Percentiles rank a stretch among this genome's conserved stretches.
These are phyloP conservation scores for Datnioides undecimradiatus DNA, from an alignment of 2,113 vertebrate genomes.

Conservation along the genomic window DNA sequence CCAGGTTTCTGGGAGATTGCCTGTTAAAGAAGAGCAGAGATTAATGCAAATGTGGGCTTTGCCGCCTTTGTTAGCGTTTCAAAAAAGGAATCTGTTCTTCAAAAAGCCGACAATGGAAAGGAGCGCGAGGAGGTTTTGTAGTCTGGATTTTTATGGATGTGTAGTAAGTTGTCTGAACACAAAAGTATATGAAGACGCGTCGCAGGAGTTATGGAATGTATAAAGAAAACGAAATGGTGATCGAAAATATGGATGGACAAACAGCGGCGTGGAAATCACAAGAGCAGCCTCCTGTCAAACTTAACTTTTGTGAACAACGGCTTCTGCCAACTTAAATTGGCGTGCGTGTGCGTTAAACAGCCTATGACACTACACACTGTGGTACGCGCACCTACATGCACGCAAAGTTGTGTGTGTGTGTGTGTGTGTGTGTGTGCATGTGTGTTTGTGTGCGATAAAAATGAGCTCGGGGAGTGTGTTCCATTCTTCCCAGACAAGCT, in stretches of 20 bases:
- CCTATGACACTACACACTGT: slow-evolving; percentile 31
- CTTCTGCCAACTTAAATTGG: slow-evolving; percentile 57
- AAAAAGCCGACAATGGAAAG: not conserved
- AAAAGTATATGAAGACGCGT: not conserved
- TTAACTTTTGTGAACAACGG: slow-evolving; percentile 31
- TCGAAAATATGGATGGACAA: slow-evolving; percentile 18
- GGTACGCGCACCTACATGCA: slow-evolving; percentile 21
- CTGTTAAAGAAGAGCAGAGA: slow-evolving; percentile 76
- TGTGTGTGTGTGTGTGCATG: too few relatives aligned
- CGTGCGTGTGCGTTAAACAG: slow-evolving; percentile 30
- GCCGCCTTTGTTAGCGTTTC: not conserved
- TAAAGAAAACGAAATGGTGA: not conserved
- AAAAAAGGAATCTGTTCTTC: not conserved
- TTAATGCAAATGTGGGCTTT: slow-evolving; percentile 21
- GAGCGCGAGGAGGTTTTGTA: not conserved
- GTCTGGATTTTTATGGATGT: not conserved
- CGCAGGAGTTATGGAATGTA: not conserved
- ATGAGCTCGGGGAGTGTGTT: slow-evolving; percentile 59
- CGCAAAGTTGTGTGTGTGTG: slow-evolving; percentile 31
- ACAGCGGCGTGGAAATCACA: slow-evolving; percentile 33
- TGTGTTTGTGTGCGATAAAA: slow-evolving; percentile 49
- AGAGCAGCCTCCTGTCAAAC: slow-evolving; percentile 39
- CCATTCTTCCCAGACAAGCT: slow-evolving; percentile 54
- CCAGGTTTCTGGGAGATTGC: slow-evolving; percentile 86
- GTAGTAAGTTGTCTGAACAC: not conserved